phyloP scores from a whole-genome alignment of 2,797 vertebrate species.

The Dicrostonyx torquatus region DNA sequence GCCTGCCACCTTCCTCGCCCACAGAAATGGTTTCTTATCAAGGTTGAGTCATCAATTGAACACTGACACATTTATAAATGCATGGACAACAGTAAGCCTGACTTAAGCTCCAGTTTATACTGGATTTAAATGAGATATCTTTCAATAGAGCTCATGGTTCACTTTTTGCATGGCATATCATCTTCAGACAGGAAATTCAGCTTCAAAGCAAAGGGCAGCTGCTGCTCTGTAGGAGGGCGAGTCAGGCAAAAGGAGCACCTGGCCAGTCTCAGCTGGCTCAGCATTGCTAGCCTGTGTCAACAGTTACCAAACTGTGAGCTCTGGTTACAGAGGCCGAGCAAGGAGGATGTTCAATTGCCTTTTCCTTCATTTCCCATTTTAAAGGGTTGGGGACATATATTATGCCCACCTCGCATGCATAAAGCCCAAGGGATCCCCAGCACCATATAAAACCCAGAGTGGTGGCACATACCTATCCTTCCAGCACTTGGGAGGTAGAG shows the following conservation, averaged over 20 bases:
- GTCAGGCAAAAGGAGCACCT: not conserved
- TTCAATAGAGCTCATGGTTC: not conserved
- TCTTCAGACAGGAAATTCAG: not conserved
- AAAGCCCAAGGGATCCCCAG: not conserved
- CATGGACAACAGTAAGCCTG: not conserved
- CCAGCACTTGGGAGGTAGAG: not conserved
- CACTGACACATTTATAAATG: constrained; percentile 5
- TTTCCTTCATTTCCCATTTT: constrained; percentile 36
- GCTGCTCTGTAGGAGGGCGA: not conserved
- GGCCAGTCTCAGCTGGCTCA: not conserved
- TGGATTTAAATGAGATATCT: not conserved
- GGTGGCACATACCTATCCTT: not conserved
- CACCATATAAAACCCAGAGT: not conserved
- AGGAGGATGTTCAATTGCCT: not conserved
- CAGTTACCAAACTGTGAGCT: not conserved
- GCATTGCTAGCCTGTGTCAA: not conserved
- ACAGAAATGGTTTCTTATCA: not conserved
- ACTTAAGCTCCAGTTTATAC: not conserved
- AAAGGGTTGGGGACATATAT: not conserved
- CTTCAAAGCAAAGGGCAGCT: not conserved
- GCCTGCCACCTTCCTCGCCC: not conserved
- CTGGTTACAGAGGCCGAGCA: not conserved
- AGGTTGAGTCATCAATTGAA: not conserved
- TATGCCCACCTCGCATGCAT: not conserved
- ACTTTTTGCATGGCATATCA: not conserved